Evolutionary conservation across 37 sponge, comb jelly and placozoan species (phyloP).

Genomic region (Axinella damicornis): DNA sequence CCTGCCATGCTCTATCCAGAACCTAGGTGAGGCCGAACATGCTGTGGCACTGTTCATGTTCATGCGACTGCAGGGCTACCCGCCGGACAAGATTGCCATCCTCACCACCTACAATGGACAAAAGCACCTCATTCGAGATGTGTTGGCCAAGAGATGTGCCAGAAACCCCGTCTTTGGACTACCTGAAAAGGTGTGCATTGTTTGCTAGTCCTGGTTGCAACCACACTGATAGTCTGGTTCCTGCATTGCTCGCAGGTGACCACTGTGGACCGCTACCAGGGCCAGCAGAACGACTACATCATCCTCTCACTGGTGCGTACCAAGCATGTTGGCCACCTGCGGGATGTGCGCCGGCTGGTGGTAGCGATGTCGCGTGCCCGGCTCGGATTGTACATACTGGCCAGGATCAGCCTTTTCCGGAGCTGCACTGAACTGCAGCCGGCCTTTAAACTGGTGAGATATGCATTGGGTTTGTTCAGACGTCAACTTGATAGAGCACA

Average conservation of each 20-base stretch:
- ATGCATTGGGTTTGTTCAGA: too few relatives aligned
- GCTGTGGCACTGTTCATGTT: conserved; percentile 97
- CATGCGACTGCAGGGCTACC: conserved; percentile 98
- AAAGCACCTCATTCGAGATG: conserved; percentile 98
- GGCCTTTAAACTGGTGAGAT: conserved; percentile 88
- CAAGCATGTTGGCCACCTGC: conserved; percentile 90
- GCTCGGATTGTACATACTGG: conserved; percentile 96
- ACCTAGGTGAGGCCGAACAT: conserved; percentile 98
- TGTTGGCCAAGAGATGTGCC: conserved; percentile 93
- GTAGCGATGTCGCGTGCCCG: conserved; percentile 99
- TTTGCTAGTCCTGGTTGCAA: too few relatives aligned
- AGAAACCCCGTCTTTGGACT: conserved; percentile 95
- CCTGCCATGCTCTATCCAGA: too few relatives aligned
- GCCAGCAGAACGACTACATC: conserved; percentile 99
- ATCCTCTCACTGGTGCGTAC: conserved; percentile 97
- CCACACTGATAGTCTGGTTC: too few relatives aligned
- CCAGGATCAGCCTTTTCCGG: conserved; percentile 86
- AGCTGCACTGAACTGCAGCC: conserved; percentile 95
- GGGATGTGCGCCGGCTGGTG: conserved; percentile 96
- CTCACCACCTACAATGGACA: conserved; percentile 99
- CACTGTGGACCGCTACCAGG: conserved; percentile 99
- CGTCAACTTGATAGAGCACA: background rate
- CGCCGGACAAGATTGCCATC: conserved; percentile 96
- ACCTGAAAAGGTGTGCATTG: conserved; percentile 70
- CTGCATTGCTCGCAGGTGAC: conserved; percentile 85